These are phyloP conservation scores for Carassius auratus DNA, from an alignment of 2,113 vertebrate genomes.

Conservation along the genomic window DNA sequence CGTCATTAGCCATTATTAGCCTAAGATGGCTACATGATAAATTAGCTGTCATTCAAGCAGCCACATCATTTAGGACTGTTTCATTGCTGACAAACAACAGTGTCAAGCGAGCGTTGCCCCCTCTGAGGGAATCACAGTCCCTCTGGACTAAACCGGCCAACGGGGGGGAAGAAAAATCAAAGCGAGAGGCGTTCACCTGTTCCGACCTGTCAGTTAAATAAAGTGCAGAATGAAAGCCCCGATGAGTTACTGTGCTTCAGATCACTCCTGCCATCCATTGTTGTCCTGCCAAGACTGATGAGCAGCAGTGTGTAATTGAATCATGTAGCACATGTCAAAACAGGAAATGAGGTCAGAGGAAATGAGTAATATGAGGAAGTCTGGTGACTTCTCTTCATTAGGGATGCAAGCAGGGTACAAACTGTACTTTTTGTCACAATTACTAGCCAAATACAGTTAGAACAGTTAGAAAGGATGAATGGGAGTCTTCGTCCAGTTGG, in stretches of 20 bases:
- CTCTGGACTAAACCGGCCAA: neutral
- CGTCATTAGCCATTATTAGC: slow-evolving; percentile 72
- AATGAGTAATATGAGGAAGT: neutral
- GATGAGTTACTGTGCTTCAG: slow-evolving; percentile 31
- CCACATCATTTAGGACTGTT: slow-evolving; percentile 66
- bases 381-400: neutral
- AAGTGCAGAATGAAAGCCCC: slow-evolving; percentile 18
- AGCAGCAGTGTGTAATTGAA: slow-evolving; percentile 5
- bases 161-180: slow-evolving; percentile 48
- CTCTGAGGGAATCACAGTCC: too few relatives aligned
- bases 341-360: neutral
- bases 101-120: too few relatives aligned
- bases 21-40: slow-evolving; percentile 71
- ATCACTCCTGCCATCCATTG: neutral
- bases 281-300: slow-evolving; percentile 27
- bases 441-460: neutral
- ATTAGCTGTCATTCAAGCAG: slow-evolving; percentile 72
- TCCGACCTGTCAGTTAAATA: slow-evolving; percentile 45
- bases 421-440: neutral
- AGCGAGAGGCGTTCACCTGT: slow-evolving; percentile 45
- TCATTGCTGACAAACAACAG: slow-evolving; percentile 68
- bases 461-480: neutral
- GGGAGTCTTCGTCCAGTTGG: neutral
- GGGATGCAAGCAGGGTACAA: neutral
- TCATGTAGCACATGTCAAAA: neutral